Evolutionary conservation across 2,797 vertebrate genomes (phyloP).

Genomic region (Huso huso): DNA sequence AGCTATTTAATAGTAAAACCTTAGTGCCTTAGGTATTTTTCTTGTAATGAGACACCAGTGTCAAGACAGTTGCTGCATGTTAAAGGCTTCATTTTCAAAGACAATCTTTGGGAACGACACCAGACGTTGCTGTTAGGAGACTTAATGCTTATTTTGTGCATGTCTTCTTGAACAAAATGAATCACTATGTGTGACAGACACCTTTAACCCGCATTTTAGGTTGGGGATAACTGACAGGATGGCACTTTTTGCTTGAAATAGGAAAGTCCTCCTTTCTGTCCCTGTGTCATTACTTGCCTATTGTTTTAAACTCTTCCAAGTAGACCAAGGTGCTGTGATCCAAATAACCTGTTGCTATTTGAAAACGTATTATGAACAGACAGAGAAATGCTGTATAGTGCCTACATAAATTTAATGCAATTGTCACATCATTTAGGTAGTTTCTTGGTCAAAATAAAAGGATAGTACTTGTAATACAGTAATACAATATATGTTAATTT

Average conservation of each 20-base stretch:
- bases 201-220: constrained; percentile 4
- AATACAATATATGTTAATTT: too few species aligned
- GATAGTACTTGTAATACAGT: too few species aligned
- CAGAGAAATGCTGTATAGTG: too few species aligned
- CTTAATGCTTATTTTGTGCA: constrained; percentile 46
- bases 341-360: constrained; percentile 7
- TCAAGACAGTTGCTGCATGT: constrained; percentile 46
- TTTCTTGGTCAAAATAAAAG: too few species aligned
- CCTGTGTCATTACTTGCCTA: background rate
- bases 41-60: constrained; percentile 55
- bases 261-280: background rate
- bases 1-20: constrained; percentile 43
- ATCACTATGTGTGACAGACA: constrained; percentile 17
- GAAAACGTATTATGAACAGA: background rate
- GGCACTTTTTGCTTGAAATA: background rate
- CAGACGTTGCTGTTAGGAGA: constrained; percentile 52
- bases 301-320: background rate
- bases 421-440: too few species aligned
- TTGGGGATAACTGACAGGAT: background rate
- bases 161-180: constrained; percentile 46
- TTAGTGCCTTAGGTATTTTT: constrained; percentile 53
- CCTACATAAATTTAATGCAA: too few species aligned
- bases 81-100: constrained; percentile 64
- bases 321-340: constrained; percentile 8
- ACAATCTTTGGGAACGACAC: constrained; percentile 54